These are phyloP conservation scores for Melanostigma gelatinosum DNA, from an alignment of 2,113 vertebrate genomes.

Conservation along the genomic window DNA sequence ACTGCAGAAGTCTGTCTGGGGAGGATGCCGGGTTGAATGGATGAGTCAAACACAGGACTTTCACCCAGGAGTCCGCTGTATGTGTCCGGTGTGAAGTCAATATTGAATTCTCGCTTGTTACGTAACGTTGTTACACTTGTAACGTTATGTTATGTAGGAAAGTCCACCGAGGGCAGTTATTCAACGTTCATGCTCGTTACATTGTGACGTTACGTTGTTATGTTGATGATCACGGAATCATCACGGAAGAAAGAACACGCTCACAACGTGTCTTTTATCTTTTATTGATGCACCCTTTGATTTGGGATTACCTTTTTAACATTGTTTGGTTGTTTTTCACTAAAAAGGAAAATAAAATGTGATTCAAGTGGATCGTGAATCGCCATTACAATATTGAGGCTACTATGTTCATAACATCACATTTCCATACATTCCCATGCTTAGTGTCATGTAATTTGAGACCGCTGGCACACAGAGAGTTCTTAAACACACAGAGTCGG, in stretches of 20 bases:
- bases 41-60: neutral
- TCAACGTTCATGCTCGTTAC: too few relatives aligned
- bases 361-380: too few relatives aligned
- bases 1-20: neutral
- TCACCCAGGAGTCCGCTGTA: neutral
- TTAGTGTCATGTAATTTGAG: constrained; percentile 26
- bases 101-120: neutral
- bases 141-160: neutral
- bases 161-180: too few relatives aligned
- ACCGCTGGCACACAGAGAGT: constrained; percentile 2
- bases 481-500: constrained; percentile 34
- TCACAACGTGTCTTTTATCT: neutral
- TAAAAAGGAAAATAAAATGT: neutral
- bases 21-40: neutral
- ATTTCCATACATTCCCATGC: neutral
- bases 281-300: too few relatives aligned
- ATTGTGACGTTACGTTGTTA: too few relatives aligned
- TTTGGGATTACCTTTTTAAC: too few relatives aligned
- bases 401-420: neutral
- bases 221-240: neutral
- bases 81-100: neutral
- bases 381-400: too few relatives aligned
- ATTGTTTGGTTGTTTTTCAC: neutral
- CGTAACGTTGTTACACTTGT: neutral
- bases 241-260: neutral